Percentiles rank a stretch among this genome's conserved stretches.
phyloP scores from a whole-genome alignment of 2,797 vertebrate genomes.

The Acrossocheilus fasciatus region DNA sequence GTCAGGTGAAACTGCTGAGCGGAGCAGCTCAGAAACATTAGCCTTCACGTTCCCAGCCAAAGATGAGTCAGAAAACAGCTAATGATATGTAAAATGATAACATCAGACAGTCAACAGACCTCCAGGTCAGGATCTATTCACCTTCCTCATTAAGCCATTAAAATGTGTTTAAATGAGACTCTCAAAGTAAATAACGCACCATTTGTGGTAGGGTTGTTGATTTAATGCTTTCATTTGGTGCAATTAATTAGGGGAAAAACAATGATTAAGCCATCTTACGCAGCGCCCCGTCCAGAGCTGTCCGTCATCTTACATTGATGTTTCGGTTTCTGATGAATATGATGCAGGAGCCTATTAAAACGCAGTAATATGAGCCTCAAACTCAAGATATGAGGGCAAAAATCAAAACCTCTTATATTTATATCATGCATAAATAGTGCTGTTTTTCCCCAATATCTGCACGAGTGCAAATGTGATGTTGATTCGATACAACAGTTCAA shows the following conservation, averaged over 20 bases:
- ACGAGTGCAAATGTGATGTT: neutral
- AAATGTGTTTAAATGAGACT: neutral
- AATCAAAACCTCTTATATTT: no score
- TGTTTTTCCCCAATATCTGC: neutral
- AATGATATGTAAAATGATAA: conserved; percentile 10
- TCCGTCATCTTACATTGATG: no score
- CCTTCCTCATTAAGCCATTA: neutral
- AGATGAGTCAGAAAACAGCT: neutral
- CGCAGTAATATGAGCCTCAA: neutral
- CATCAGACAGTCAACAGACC: neutral
- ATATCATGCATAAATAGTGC: neutral
- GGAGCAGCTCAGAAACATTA: conserved; percentile 6
- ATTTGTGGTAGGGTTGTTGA: neutral
- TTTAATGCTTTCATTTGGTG: neutral
- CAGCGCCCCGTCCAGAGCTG: neutral
- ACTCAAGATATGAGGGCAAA: no score
- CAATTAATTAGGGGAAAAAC: neutral
- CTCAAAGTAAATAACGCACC: neutral
- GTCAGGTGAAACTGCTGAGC: neutral
- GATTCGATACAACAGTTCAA: neutral
- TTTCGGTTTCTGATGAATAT: no score
- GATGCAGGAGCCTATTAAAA: no score
- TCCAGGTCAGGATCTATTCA: neutral
- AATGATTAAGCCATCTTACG: neutral
- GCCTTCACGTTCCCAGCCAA: neutral